Evolutionary conservation across 2,113 vertebrate species (phyloP).

Genomic region (Prinia subflava): DNA sequence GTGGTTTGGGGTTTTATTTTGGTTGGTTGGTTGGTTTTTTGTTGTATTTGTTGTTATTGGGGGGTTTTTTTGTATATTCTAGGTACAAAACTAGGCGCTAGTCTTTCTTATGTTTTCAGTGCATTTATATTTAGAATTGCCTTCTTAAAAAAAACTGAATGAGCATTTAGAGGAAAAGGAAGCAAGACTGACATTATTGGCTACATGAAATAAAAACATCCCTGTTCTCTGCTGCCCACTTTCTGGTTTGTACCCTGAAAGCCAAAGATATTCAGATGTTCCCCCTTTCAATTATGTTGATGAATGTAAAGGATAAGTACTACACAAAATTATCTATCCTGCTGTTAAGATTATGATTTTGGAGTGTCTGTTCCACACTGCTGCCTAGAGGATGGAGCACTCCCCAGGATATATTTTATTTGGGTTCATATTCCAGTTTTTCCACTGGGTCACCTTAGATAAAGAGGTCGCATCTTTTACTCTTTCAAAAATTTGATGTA

Average conservation of each 20-base stretch:
- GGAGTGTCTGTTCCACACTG: not conserved
- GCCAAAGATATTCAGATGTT: not conserved
- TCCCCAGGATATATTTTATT: not conserved
- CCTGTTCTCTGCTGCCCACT: not conserved
- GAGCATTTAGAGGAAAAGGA: not conserved
- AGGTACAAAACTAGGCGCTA: not conserved
- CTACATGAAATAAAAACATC: not conserved
- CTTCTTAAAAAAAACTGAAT: not conserved
- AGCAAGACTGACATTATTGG: too few relatives aligned
- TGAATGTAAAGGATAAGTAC: not conserved
- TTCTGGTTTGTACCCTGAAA: not conserved
- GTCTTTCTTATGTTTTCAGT: not conserved
- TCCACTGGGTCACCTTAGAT: not conserved
- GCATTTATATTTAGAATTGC: not conserved
- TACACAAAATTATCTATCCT: not conserved
- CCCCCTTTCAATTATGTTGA: not conserved
- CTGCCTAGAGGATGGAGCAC: not conserved
- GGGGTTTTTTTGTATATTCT: too few relatives aligned
- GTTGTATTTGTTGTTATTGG: too few relatives aligned
- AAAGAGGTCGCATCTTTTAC: not conserved
- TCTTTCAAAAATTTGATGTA: not conserved
- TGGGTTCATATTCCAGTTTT: not conserved
- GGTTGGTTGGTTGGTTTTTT: too few relatives aligned
- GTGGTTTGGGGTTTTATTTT: not conserved
- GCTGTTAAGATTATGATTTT: not conserved